phyloP scores from a whole-genome alignment of 2,888 invertebrate genomes.

The Apodemia zela region DNA sequence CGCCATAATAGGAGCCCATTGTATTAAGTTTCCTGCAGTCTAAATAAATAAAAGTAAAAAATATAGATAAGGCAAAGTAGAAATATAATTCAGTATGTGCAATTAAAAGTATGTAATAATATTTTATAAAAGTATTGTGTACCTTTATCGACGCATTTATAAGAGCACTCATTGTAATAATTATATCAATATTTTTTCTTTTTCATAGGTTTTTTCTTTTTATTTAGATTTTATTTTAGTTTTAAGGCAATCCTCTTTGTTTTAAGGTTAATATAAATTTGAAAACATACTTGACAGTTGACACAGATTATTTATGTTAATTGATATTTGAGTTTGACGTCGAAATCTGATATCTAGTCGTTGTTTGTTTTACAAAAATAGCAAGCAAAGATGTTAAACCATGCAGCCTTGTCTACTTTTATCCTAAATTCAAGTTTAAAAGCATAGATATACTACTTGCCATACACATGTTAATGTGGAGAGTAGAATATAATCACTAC shows the following conservation, averaged over 20 bases:
- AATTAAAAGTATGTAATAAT: slow-evolving; percentile 5
- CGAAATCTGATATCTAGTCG: too few species aligned
- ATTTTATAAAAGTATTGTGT: background rate
- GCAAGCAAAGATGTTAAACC: too few species aligned
- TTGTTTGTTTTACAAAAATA: too few species aligned
- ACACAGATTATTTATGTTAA: too few species aligned
- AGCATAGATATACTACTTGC: too few species aligned
- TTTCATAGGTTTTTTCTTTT: background rate
- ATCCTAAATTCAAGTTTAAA: too few species aligned
- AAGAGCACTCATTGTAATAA: slow-evolving; percentile 4
- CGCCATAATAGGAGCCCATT: slow-evolving; percentile 48
- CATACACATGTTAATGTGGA: too few species aligned
- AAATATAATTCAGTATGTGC: background rate
- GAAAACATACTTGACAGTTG: too few species aligned
- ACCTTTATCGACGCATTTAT: background rate
- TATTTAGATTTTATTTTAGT: background rate
- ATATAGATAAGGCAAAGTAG: background rate
- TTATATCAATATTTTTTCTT: background rate
- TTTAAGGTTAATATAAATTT: background rate
- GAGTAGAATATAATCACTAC: too few species aligned
- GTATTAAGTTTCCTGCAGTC: slow-evolving; percentile 36
- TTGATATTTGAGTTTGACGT: too few species aligned
- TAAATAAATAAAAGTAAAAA: slow-evolving; percentile 23
- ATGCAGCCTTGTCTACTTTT: too few species aligned
- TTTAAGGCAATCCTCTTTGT: too few species aligned